Conservation (phyloP, 2,113 vertebrate genomes). For the Actenoides lindsayi region DNA sequence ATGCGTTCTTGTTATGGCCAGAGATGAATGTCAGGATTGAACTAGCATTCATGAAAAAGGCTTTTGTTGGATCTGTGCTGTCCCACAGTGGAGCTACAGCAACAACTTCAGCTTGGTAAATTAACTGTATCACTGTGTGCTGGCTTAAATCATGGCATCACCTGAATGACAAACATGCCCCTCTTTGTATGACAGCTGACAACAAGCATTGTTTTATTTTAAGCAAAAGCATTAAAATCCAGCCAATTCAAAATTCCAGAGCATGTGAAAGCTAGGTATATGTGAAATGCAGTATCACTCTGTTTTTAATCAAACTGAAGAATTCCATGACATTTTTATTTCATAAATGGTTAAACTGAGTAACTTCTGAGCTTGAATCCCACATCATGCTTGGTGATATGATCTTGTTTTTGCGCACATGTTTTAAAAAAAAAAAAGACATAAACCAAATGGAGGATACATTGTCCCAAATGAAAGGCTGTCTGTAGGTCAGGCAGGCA, state of each 20-base stretch:
- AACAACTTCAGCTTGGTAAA: conserved; percentile 71
- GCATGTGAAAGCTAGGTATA: neutral
- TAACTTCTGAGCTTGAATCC: neutral
- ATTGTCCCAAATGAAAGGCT: neutral
- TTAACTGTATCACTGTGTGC: conserved; percentile 70
- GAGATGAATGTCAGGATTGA: conserved; percentile 59
- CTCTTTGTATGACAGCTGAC: conserved; percentile 18
- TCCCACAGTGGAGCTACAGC: conserved; percentile 67
- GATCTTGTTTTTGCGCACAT: neutral
- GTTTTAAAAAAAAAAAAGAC: neutral
- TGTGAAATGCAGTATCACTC: neutral
- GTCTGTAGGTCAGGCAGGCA: neutral
- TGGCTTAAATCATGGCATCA: conserved; percentile 45
- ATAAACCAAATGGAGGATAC: neutral
- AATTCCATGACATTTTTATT: neutral
- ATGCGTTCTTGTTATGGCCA: conserved; percentile 15
- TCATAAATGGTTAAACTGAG: neutral
- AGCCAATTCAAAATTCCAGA: neutral
- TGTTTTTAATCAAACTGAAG: neutral
- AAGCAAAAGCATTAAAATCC: neutral
- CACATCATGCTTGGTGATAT: neutral
- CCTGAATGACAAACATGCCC: conserved; percentile 68
- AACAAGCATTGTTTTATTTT: conserved; percentile 10
- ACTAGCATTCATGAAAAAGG: conserved; percentile 57
- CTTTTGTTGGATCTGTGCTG: conserved; percentile 66